Percentiles rank a stretch among this genome's conserved stretches.
phyloP scores from a whole-genome alignment of 2,888 invertebrate genomes.

The Acleris cristana region DNA sequence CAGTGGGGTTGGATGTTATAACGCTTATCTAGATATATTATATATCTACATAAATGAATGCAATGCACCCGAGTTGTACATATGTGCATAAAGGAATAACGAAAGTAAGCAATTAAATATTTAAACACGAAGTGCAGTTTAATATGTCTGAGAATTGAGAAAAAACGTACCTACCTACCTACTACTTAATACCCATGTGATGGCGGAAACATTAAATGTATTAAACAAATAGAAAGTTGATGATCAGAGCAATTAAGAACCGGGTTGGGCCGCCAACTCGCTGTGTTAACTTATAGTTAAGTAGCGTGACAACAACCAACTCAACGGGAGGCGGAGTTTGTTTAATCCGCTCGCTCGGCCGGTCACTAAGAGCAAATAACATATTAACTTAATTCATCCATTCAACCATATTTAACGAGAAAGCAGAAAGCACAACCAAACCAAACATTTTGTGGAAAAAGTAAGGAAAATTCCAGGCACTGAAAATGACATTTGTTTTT shows the following conservation, averaged over 20 bases:
- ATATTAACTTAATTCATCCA: slow-evolving; percentile 33
- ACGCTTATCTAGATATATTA: slow-evolving; percentile 22
- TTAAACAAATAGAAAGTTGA: slow-evolving; percentile 55
- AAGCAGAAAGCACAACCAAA: slow-evolving; percentile 2
- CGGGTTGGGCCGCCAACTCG: slow-evolving; percentile 48
- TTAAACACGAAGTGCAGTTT: not conserved
- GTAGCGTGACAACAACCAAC: slow-evolving; percentile 59
- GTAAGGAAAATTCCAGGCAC: not conserved
- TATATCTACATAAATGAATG: slow-evolving; percentile 14
- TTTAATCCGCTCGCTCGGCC: slow-evolving; percentile 51
- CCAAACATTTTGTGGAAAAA: not conserved
- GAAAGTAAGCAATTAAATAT: not conserved
- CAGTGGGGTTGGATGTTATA: slow-evolving; percentile 29
- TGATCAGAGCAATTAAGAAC: slow-evolving; percentile 59
- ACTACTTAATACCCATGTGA: slow-evolving; percentile 4
- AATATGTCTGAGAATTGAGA: too few species aligned
- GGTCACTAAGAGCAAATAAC: slow-evolving; percentile 48
- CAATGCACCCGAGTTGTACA: not conserved
- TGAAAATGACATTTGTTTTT: not conserved
- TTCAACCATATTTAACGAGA: slow-evolving; percentile 26
- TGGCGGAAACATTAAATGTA: slow-evolving; percentile 25
- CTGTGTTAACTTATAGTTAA: slow-evolving; percentile 52
- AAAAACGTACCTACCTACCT: not conserved
- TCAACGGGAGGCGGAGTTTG: slow-evolving; percentile 40
- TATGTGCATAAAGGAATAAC: slow-evolving; percentile 8